Evolutionary conservation across 1,140 invertebrate genomes (phyloP).

Genomic region (Drosophila setifemur): DNA sequence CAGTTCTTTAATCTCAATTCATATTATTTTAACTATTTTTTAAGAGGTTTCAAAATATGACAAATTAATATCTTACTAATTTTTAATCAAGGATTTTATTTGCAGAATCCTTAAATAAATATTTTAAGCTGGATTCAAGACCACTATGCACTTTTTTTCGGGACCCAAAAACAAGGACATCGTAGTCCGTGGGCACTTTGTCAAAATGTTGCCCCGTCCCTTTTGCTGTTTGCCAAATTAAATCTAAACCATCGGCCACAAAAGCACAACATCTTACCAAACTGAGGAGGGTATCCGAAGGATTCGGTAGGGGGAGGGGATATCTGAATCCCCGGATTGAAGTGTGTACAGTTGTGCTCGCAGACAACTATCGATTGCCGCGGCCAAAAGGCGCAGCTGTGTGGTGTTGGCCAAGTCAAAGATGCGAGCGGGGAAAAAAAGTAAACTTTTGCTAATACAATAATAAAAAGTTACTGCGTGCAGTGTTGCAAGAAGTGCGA

Average conservation of each 20-base stretch:
- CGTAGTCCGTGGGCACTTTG: conserved; percentile 44
- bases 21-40: too few relatives aligned
- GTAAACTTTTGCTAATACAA: conserved; percentile 76
- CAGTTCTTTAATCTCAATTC: too few relatives aligned
- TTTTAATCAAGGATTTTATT: too few relatives aligned
- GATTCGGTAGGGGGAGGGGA: background rate
- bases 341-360: conserved; percentile 45
- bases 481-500: conserved; percentile 48
- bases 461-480: conserved; percentile 76
- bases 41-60: too few relatives aligned
- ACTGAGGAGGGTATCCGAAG: background rate
- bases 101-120: too few relatives aligned
- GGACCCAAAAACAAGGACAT: conserved; percentile 10
- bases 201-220: conserved; percentile 47
- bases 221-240: conserved; percentile 56
- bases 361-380: conserved; percentile 55
- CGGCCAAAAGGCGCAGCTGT: conserved; percentile 31
- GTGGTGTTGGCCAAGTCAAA: conserved; percentile 64
- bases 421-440: conserved; percentile 33
- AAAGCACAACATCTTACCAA: conserved; percentile 34
- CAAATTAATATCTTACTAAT: too few relatives aligned
- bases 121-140: background rate
- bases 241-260: conserved; percentile 47
- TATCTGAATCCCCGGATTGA: background rate
- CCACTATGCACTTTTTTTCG: conserved; percentile 27